Evolutionary conservation across 2,113 vertebrate species (phyloP), one percentile per base, ranked within the genome.

Genomic region (Mesembrinibis cayennensis): DNA sequence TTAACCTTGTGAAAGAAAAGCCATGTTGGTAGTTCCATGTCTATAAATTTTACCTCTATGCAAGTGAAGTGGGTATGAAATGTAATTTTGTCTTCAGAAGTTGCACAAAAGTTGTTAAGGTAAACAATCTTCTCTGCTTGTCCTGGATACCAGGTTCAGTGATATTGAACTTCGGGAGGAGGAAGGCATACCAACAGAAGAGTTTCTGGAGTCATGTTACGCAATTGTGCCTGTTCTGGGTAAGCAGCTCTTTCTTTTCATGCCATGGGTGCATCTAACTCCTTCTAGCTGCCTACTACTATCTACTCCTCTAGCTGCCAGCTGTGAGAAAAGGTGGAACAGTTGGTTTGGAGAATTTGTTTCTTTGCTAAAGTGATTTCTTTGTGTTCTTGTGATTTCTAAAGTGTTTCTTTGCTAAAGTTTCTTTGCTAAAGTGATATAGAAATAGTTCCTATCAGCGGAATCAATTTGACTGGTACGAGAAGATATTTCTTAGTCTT

Each of bases 201-300:
- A 98, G 72, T 99, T 99, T 98, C 98, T 99, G 98, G 99, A 99
- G 53, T 99, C 99, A 6, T 99, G 99, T 98, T 99, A 99, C 92
- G 99, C 99, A 97, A 99, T 99, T 97, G 99, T 99, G 90, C 99
- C 99, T 18, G 99, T 99, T 95, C 98, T 99, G 98, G 99, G 99
- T 99, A 99, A 98, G 95, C 76, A 73, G 61, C 85, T 83, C 16
- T 7, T 76, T 44, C 23, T 71, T 90, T 86, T 71, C 23, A 27
- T 27, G 11, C 36, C 3, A 6, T 2, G 16, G 38, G 62, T 42
- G 38, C 38, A 42, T 86, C 58, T 67, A 36, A 30, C 27, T 87
- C n/a, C 61, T 67, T 42, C 40, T 42, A 42, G 40, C 40, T 42
- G 40, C 12, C 40, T 42, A 13, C 40, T 42, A 13, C 40, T 42